Base-by-base conservation (phyloP, 2,797 vertebrate genomes). In the Gallirallus australis region DNA sequence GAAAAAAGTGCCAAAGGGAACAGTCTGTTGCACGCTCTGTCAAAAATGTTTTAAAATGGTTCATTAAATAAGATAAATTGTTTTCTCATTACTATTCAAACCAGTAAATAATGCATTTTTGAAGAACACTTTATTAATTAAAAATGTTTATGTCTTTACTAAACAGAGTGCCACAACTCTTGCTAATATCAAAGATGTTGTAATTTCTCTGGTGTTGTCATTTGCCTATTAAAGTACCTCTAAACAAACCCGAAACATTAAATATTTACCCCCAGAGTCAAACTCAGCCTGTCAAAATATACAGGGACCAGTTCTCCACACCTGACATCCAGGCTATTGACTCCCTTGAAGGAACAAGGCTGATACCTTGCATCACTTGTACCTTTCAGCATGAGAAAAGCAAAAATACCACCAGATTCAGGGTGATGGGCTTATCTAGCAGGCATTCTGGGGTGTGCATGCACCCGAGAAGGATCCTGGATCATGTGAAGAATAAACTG, bases 121-220 rank as follows among this genome's bases (percentile, higher is more conserved):
- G 90, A 96, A 96, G 92, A 96, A 97, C 75, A 84, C 77, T 97
- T 97, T 96, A 97, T 97, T 97, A 97, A 98, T 98, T 98, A 96
- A 96, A 97, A 96, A 97, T 97, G 94, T 97, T 92, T 94, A 84
- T 79, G 65, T 89, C 90, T 95, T 95, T 95, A 87, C 87, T 94
- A 89, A 94, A 82, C 23, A 80, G 76, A 95, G 71, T 82, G 68
- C 60, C 77, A 87, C 75, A 82, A 90, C 65, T 81, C 70, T 68
- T 94, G 53, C 27, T 85, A 90, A 90, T 71, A 95, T 42, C 52
- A 80, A 94, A 96, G 68, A 79, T 71, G 53, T n/a, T 92, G n/a
- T 69, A 92, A 52, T 71, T 93, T 93, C 69, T 90, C 59, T 78
- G 28, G 7, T 24, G 3, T 57, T 91, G 82, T 66, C 82, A 87